phyloP scores from a whole-genome alignment of 2,797 vertebrate species.

The Okamejei kenojei region DNA sequence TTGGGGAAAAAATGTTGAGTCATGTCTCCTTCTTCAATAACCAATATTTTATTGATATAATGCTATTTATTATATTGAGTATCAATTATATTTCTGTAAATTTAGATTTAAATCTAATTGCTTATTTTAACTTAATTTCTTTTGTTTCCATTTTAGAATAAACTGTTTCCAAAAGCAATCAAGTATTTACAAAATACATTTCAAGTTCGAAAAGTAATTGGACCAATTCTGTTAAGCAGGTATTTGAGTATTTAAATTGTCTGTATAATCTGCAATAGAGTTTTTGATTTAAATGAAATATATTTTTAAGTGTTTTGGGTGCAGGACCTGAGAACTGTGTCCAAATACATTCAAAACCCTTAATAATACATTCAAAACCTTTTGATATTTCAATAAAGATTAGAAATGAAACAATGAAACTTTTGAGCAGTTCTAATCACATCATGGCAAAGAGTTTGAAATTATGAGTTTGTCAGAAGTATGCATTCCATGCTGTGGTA shows the following conservation, averaged over 20 bases:
- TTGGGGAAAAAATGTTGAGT: neutral
- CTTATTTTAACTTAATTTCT: conserved; percentile 3
- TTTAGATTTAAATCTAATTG: conserved; percentile 1
- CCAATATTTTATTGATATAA: neutral
- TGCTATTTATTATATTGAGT: neutral
- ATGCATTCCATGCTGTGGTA: neutral
- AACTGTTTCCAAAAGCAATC: conserved; percentile 90
- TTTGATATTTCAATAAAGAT: neutral
- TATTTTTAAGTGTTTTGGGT: neutral
- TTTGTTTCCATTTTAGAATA: conserved; percentile 61
- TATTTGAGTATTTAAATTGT: conserved; percentile 48
- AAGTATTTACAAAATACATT: conserved; percentile 85
- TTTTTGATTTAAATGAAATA: neutral
- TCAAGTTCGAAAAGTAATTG: conserved; percentile 70
- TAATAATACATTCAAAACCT: neutral
- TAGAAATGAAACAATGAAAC: neutral
- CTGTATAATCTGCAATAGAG: neutral
- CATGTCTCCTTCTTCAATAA: neutral
- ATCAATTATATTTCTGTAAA: neutral
- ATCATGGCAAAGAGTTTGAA: neutral
- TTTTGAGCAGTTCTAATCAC: neutral
- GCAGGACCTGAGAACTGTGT: neutral
- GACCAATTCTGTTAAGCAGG: conserved; percentile 85
- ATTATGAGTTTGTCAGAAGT: neutral
- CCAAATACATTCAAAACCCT: neutral